These are phyloP conservation scores for Florisuga fusca DNA, from an alignment of 2,797 vertebrate species.

Conservation along the genomic window DNA sequence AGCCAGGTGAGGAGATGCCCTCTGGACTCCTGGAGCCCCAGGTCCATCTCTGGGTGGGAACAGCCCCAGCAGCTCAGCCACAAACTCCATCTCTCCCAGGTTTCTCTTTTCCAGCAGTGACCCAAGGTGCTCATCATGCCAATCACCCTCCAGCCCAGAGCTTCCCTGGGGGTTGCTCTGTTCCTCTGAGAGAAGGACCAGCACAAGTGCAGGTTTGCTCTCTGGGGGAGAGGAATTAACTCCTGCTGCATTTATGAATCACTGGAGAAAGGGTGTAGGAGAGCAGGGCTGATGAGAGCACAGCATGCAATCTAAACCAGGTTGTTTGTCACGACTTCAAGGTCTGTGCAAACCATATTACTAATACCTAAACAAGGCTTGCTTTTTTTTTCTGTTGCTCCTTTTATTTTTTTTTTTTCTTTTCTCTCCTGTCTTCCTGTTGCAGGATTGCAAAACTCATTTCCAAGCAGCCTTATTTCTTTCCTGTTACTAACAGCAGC, in stretches of 20 bases:
- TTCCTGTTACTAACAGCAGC: slow-evolving; percentile 43
- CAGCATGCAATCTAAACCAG: not conserved
- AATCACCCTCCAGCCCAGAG: not conserved
- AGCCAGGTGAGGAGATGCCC: not conserved
- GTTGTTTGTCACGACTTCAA: slow-evolving; percentile 9
- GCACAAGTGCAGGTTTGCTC: not conserved
- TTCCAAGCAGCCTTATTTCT: slow-evolving; percentile 28
- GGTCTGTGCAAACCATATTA: slow-evolving; percentile 7
- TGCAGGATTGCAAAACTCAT: slow-evolving; percentile 41
- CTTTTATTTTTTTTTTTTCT: not conserved
- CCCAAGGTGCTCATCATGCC: accelerated
- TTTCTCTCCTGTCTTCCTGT: not conserved
- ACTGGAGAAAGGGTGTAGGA: slow-evolving; percentile 3
- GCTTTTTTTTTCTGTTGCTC: not conserved
- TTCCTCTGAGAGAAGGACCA: not conserved
- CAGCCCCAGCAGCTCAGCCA: not conserved
- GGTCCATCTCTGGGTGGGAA: accelerated
- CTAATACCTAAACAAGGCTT: slow-evolving; percentile 14
- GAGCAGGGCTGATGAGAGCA: not conserved
- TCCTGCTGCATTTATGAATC: not conserved
- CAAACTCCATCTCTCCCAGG: not conserved
- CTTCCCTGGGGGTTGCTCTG: accelerated
- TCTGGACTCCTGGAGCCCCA: not conserved
- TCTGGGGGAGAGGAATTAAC: not conserved
- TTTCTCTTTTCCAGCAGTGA: not conserved